A percentile compares a stretch with the other conserved stretches of the same genome.
These are phyloP conservation scores for Laothoe populi DNA, from an alignment of 2,888 invertebrate genomes.

Conservation along the genomic window DNA sequence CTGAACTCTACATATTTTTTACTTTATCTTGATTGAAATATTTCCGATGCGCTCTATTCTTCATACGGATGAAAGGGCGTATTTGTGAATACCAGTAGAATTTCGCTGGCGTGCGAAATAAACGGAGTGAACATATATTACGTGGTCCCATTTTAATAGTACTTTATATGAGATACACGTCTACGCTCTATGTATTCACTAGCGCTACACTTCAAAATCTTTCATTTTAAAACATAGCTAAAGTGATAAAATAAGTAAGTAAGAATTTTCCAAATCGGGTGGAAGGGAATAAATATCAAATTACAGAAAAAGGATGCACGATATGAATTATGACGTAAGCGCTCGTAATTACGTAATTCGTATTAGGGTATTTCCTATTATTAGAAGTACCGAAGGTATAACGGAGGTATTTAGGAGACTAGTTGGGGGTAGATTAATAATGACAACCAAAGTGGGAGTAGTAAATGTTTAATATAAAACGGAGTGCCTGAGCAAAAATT, in stretches of 20 bases:
- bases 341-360: too few relatives aligned
- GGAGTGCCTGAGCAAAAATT: too few relatives aligned
- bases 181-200: background rate
- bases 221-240: background rate
- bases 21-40: background rate
- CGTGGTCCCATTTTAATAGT: background rate
- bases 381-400: too few relatives aligned
- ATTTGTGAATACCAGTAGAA: background rate
- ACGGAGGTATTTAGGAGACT: too few relatives aligned
- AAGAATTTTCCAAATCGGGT: too few relatives aligned
- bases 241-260: background rate
- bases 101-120: background rate
- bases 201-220: background rate
- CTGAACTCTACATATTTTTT: background rate
- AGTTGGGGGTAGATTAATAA: too few relatives aligned
- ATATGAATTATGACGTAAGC: too few relatives aligned
- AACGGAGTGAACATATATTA: background rate
- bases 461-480: too few relatives aligned
- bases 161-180: background rate
- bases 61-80: background rate
- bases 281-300: too few relatives aligned
- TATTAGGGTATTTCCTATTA: too few relatives aligned
- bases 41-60: background rate
- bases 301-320: too few relatives aligned
- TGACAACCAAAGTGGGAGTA: too few relatives aligned